Base-by-base conservation (phyloP, 2,888 invertebrate species). In the Ormyrus nitidulus region DNA sequence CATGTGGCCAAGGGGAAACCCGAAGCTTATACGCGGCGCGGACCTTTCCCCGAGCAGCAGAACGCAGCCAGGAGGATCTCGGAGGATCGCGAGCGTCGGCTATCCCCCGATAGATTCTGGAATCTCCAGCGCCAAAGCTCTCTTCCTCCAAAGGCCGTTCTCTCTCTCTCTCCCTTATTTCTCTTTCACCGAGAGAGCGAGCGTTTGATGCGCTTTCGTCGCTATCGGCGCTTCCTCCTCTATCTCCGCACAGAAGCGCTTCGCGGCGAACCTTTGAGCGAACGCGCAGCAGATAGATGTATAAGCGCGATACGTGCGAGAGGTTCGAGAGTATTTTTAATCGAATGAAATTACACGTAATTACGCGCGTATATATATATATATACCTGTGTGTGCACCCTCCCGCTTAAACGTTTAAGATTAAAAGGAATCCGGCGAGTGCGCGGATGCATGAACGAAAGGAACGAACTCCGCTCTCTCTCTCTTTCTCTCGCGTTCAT, bases 311-410 rank as follows among this genome's bases (percentile, higher is more conserved):
- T 70, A 62, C 10, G 11, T 11, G 59, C 44, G 58, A 56, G 10
- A n/a, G 8, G 49, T 9, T 5, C 3, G 58, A 46, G 48, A 59
- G 62, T 59, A 75, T 66, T 83, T 85, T 86, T 86, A 85, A 85
- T 86, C 85, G 84, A 83, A 84, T 84, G 84, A 85, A 86, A 87
- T 88, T 86, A 86, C 85, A 82, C 84, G 85, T 85, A 86, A 87
- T 87, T 86, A 86, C 85, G 84, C 82, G 81, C 76, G 44, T 34
- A 34, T 34, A 34, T 34, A 34, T 34, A 19, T 19, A 19, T 19
- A 19, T 19, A 19, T 19, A 34, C 34, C 34, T 34, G 9, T 44
- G 80, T 81, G 59, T 71, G 80, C 69, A 80, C 8, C 81, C 82
- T 48, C 75, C 74, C 69, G 82, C 82, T 83, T 84, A 85, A 86